Base-by-base conservation (phyloP, 1,140 invertebrate genomes). In the Panagrolaimus sp. region DNA sequence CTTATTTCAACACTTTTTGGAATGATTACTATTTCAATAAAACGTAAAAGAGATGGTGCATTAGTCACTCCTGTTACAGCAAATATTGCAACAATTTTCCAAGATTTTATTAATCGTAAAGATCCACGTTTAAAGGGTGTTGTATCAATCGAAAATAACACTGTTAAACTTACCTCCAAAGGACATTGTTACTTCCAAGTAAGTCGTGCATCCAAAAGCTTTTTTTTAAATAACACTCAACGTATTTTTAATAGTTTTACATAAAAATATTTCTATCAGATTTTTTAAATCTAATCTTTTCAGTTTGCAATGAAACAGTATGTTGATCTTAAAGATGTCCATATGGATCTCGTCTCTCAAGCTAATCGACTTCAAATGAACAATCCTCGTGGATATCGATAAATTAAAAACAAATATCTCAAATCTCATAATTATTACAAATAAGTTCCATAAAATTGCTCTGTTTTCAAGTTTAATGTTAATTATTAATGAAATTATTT, bases 1-100 rank as follows among this genome's bases (percentile, higher is more conserved):
- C 75, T 86, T 69, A 65, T 63, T 23, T 84, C 84, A 16, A 74
- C 73, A 44, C 72, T 86, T 5, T 74, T 77, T 43, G 85, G 85
- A 44, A 74, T 74, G 16, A 81, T 86, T 7, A 71, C 81, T 9
- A 83, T 86, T 11, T 75, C 76, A 8, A 77, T 86, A 25, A 64
- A 78, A 82, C 51, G 76, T 46, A 46, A 69, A 62, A 23, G 65
- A 57, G 80, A 82, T 65, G 78, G 79, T 25, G 78, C 69, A 7
- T 66, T 82, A n/a, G 72, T 81, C 53, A 63, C 81, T 53, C 80
- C 79, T 5, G 67, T 81, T 42, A 74, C 78, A 16, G 76, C 72
- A n/a, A 78, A 79, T 46, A 76, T 81, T 44, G 67, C 65, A 16
- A 68, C 72, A 38, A 70, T 78, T 13, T 78, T 78, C 68, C 67